Evolutionary conservation across 2,797 vertebrate species (phyloP).

Genomic region (Galagoides demidoff): DNA sequence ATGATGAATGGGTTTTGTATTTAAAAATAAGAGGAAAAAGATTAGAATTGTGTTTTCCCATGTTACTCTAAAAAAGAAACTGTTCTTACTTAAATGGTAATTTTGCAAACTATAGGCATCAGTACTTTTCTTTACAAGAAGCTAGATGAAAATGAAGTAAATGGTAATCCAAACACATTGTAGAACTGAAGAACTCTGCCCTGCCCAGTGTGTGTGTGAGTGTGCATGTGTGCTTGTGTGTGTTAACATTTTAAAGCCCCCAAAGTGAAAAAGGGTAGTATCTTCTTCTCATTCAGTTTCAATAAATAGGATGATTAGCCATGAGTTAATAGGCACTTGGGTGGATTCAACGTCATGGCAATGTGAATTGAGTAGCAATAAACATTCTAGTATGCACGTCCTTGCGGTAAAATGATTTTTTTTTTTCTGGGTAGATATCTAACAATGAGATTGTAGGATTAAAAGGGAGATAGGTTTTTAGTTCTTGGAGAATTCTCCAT

Average conservation of each 20-base stretch:
- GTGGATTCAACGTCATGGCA: too few species aligned
- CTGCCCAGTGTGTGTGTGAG: background rate
- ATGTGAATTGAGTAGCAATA: too few species aligned
- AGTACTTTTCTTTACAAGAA: background rate
- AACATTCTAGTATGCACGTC: too few species aligned
- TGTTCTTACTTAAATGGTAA: background rate
- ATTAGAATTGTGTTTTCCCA: background rate
- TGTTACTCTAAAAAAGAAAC: constrained; percentile 5
- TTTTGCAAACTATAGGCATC: background rate
- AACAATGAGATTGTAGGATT: too few species aligned
- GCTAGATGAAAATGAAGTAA: background rate
- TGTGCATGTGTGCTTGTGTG: background rate
- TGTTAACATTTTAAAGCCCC: background rate
- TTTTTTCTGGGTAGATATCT: too few species aligned
- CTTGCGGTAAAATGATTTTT: too few species aligned
- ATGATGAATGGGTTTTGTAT: background rate
- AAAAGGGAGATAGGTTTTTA: too few species aligned
- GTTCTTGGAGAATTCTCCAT: too few species aligned
- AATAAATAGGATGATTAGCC: constrained; percentile 12
- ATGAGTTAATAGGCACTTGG: background rate
- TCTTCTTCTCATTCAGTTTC: background rate
- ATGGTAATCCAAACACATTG: background rate
- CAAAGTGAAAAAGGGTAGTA: background rate
- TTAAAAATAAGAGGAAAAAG: constrained; percentile 34
- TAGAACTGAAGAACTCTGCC: background rate